phyloP scores from a whole-genome alignment of 2,888 invertebrate species.

The Dolichomitus sp. region DNA sequence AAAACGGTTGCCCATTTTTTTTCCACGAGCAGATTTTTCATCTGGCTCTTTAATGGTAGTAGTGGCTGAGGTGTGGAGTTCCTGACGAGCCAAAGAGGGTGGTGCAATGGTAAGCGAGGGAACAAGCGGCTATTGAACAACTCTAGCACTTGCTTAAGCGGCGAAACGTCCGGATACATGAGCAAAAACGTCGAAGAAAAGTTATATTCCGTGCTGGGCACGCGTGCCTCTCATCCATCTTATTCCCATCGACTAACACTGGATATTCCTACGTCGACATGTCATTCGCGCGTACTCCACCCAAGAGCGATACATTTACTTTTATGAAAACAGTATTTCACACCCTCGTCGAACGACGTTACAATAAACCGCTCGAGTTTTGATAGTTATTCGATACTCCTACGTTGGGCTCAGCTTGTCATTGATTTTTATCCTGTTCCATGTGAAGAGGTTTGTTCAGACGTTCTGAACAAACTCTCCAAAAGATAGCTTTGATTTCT shows the following conservation, averaged over 20 bases:
- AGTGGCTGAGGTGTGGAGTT: neutral
- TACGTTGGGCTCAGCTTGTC: neutral
- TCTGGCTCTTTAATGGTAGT: conserved; percentile 4
- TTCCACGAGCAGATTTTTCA: conserved; percentile 35
- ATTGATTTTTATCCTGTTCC: neutral
- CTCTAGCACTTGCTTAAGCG: conserved; percentile 33
- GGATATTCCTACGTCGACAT: neutral
- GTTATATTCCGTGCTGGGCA: conserved; percentile 49
- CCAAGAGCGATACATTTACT: conserved; percentile 34
- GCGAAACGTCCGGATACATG: conserved; percentile 35
- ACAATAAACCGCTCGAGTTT: conserved; percentile 32
- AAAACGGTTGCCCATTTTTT: conserved; percentile 34
- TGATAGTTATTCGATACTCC: conserved; percentile 26
- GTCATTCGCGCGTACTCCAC: neutral
- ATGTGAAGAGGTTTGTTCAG: conserved; percentile 20
- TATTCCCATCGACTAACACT: conserved; percentile 48
- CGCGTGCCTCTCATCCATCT: conserved; percentile 64
- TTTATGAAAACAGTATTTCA: conserved; percentile 48
- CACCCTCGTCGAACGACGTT: conserved; percentile 27
- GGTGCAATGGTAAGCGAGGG: conserved; percentile 30
- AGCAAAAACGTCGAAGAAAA: conserved; percentile 48
- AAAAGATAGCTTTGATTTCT: conserved; percentile 3
- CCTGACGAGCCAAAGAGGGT: conserved; percentile 46
- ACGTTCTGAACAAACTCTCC: conserved; percentile 18
- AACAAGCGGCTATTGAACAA: conserved; percentile 24